phyloP scores from a whole-genome alignment of 64 coral and sea anemone species.

The Stichodactyla helianthus region DNA sequence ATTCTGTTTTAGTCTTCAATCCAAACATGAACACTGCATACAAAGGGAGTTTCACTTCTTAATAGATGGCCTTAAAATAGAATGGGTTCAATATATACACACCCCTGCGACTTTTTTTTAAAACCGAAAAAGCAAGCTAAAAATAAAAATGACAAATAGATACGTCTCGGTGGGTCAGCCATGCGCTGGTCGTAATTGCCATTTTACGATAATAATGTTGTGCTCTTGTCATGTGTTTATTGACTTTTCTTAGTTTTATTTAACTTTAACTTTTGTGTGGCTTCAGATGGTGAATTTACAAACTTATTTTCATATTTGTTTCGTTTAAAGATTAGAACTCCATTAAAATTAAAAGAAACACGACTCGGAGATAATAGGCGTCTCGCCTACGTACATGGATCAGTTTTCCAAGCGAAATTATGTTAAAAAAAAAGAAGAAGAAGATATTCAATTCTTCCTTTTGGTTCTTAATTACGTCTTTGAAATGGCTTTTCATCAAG shows the following conservation, averaged over 20 bases:
- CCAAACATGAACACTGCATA: background rate
- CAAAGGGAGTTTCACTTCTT: background rate
- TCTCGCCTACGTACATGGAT: too few relatives aligned
- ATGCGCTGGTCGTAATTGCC: background rate
- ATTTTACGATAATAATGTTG: too few relatives aligned
- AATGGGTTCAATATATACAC: background rate
- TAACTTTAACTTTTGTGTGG: background rate
- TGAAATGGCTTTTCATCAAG: background rate
- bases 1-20: background rate
- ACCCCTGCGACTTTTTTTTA: background rate
- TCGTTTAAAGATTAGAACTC: too few relatives aligned
- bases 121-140: background rate
- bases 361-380: too few relatives aligned
- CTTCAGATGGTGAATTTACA: background rate
- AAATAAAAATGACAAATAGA: background rate
- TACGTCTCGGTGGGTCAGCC: background rate
- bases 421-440: too few relatives aligned
- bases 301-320: background rate
- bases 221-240: background rate
- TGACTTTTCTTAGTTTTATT: background rate
- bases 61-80: background rate
- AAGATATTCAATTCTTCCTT: too few relatives aligned
- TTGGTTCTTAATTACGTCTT: too few relatives aligned
- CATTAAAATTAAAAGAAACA: too few relatives aligned
- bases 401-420: too few relatives aligned